phyloP scores from a whole-genome alignment of 2,113 vertebrate species.

The Dromiciops gliroides region DNA sequence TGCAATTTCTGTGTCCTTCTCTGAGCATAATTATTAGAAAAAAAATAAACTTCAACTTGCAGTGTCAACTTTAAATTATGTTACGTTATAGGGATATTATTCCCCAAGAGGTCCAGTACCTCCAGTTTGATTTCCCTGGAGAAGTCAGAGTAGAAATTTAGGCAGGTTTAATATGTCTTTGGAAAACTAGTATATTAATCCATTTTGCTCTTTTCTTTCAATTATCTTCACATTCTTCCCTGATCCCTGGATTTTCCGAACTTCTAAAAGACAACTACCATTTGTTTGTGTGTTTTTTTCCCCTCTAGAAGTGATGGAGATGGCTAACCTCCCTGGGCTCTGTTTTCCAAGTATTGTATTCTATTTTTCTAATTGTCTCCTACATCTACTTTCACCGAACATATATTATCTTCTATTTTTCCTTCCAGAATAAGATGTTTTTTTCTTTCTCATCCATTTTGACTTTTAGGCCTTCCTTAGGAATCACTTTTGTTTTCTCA shows the following conservation, averaged over 20 bases:
- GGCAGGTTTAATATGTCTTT: conserved; percentile 65
- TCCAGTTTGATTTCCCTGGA: conserved; percentile 69
- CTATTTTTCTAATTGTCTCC: conserved; percentile 48
- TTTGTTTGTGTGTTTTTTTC: conserved; percentile 51
- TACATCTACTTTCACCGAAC: background rate
- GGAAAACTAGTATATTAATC: conserved; percentile 62
- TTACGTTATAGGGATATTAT: conserved; percentile 55
- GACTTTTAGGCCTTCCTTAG: background rate
- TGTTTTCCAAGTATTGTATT: conserved; percentile 41
- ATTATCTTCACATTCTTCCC: conserved; percentile 52
- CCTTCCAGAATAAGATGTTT: conserved; percentile 21
- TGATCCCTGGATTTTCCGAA: conserved; percentile 44
- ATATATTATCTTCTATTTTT: background rate
- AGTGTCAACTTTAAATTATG: conserved; percentile 74
- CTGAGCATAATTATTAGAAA: conserved; percentile 71
- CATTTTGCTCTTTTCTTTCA: conserved; percentile 68
- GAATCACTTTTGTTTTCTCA: conserved; percentile 47
- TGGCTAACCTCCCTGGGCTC: conserved; percentile 33
- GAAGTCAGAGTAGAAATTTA: conserved; percentile 62
- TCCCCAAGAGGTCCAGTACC: conserved; percentile 61
- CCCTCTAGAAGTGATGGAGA: conserved; percentile 4
- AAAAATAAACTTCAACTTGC: conserved; percentile 69
- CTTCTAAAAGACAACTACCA: conserved; percentile 51
- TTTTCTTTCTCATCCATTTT: background rate
- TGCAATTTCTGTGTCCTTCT: conserved; percentile 58